Percentiles rank a stretch among this genome's conserved stretches.
Conservation (phyloP, 2,888 invertebrate species). For the Microctonus aethiopoides region DNA sequence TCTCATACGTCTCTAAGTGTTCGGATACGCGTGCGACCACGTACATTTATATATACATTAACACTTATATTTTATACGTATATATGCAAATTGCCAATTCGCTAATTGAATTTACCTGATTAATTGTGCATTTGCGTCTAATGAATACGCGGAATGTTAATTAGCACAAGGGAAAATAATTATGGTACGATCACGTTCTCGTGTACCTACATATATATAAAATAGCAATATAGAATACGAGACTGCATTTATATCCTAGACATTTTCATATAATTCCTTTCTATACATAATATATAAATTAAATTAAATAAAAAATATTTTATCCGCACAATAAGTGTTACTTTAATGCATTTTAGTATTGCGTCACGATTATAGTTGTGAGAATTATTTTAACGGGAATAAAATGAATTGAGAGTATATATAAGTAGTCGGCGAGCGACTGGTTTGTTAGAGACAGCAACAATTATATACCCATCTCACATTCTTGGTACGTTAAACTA, state of each 20-base stretch:
- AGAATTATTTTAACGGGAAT: background rate
- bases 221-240: background rate
- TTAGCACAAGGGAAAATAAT: constrained; percentile 48
- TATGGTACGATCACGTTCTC: constrained; percentile 38
- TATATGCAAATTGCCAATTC: constrained; percentile 60
- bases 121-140: constrained; percentile 62
- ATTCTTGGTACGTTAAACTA: constrained; percentile 61
- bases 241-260: background rate
- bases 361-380: constrained; percentile 5
- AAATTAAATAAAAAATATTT: background rate
- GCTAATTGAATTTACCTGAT: constrained; percentile 64
- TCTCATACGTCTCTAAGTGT: constrained; percentile 41
- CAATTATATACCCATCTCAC: constrained; percentile 57
- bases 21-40: constrained; percentile 23
- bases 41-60: constrained; percentile 38
- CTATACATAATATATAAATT: no score
- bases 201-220: constrained; percentile 3
- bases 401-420: constrained; percentile 27
- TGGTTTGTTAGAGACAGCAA: constrained; percentile 41
- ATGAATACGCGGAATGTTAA: constrained; percentile 56
- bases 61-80: constrained; percentile 52
- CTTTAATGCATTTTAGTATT: background rate
- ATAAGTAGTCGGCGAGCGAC: constrained; percentile 33
- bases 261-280: constrained; percentile 1
- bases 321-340: background rate